phyloP scores from a whole-genome alignment of 2,113 vertebrate genomes.

The Acrocephalus arundinaceus region DNA sequence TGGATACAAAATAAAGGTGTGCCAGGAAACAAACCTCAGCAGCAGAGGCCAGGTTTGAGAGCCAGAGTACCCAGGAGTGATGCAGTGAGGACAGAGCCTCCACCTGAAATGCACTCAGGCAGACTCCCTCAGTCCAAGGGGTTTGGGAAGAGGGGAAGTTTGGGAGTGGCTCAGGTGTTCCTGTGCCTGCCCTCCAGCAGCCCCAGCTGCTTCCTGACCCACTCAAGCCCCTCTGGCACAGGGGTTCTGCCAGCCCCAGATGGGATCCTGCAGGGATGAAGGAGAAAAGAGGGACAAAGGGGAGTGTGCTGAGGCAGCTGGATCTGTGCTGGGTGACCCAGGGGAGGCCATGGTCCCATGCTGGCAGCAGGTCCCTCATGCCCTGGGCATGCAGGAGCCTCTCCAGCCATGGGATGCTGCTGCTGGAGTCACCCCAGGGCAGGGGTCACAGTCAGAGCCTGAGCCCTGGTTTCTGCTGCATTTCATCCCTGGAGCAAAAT shows the following conservation, averaged over 20 bases:
- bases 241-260: background rate
- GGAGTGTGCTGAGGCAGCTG: background rate
- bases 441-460: background rate
- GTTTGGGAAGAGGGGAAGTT: background rate
- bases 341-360: accelerated
- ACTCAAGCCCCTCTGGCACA: background rate
- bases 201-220: background rate
- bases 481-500: background rate
- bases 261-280: background rate
- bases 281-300: background rate
- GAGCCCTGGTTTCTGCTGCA: background rate
- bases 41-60: background rate
- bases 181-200: background rate
- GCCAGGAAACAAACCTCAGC: background rate
- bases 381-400: background rate
- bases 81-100: background rate
- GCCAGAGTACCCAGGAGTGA: background rate
- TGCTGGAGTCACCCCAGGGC: accelerated
- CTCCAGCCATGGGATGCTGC: background rate
- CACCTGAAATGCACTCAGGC: accelerated
- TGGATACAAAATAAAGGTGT: background rate
- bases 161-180: background rate
- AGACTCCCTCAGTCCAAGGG: accelerated
- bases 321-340: background rate
- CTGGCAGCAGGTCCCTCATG: background rate